Conservation (phyloP, 1,140 invertebrate genomes). For the Heliconius hermathena region DNA sequence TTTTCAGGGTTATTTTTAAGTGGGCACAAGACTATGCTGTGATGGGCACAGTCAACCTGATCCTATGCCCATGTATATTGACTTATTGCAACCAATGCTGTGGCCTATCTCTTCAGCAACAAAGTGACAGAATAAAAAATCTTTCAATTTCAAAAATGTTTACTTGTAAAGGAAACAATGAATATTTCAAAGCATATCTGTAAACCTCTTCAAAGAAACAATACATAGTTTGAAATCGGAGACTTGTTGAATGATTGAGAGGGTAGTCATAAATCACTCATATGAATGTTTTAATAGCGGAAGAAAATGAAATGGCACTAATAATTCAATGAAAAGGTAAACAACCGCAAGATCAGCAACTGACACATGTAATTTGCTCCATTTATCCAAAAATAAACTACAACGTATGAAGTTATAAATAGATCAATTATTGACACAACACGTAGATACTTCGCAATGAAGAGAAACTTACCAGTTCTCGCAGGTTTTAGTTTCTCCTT, state of each 20-base stretch:
- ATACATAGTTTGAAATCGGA: conserved; percentile 42
- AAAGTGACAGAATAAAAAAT: no score
- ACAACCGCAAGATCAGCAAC: conserved; percentile 49
- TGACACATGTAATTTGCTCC: conserved; percentile 55
- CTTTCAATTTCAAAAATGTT: no score
- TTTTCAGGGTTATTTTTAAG: no score
- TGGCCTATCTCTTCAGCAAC: no score
- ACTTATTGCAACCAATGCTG: no score
- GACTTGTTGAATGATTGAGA: neutral
- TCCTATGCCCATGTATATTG: no score
- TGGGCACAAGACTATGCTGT: no score
- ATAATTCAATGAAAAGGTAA: conserved; percentile 45
- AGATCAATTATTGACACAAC: conserved; percentile 64
- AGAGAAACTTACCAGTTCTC: conserved; percentile 51
- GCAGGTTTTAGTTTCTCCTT: conserved; percentile 51
- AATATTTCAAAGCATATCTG: neutral
- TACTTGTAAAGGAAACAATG: no score
- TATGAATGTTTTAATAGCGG: conserved; percentile 23
- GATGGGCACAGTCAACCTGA: no score
- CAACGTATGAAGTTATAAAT: conserved; percentile 58
- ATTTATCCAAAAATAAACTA: conserved; percentile 66
- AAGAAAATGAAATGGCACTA: neutral
- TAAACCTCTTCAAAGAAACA: conserved; percentile 16
- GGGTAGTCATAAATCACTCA: conserved; percentile 24
- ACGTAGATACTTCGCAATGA: conserved; percentile 25